Base-by-base conservation (phyloP, 2,888 invertebrate species). In the Eupithecia exiguata region DNA sequence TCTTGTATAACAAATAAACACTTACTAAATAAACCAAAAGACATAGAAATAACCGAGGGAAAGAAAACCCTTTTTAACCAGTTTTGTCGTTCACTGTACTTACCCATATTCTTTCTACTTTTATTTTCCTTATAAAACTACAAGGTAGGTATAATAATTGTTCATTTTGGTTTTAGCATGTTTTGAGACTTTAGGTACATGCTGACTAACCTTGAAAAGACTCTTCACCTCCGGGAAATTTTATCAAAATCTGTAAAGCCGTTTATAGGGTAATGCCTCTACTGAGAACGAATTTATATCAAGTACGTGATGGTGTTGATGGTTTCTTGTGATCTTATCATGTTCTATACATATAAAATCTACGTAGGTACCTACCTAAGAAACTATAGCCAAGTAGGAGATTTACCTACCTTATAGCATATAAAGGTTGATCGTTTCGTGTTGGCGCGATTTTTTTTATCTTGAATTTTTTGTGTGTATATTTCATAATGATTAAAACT, bases 221-320 rank as follows among this genome's bases (percentile, higher is more conserved):
- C 18, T 30, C 2, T 67, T 58, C 16, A 66, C 67, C 43, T 58
- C 21, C 21, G 36, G 67, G 38, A 65, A 71, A 40, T 46, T 68
- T 71, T 74, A 74, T 74, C 69, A 69, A 69, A 71, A 71, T 67
- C 74, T 69, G 69, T 62, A 49, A 71, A 71, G 71, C 69, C 49
- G 71, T 74, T 30, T 53, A 63, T n/a, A 73, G 73, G 70, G 14
- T 68, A 71, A 63, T 21, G 75, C 65, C 72, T 65, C 36, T 65
- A 25, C 40, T 43, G 30, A 36, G n/a, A 46, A 62, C 53, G 43
- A 68, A 68, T 43, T 58, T 43, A 43, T 73, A 69, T 58, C 58
- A 38, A 43, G 61, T 71, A 71, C 74, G 74, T 71, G 70, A 67
- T 38, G 63, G 68, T 68, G 71, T 46, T 58, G 40, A 68, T 72